These are phyloP conservation scores for Prenolepis imparis DNA, from an alignment of 2,888 invertebrate genomes.

Conservation along the genomic window DNA sequence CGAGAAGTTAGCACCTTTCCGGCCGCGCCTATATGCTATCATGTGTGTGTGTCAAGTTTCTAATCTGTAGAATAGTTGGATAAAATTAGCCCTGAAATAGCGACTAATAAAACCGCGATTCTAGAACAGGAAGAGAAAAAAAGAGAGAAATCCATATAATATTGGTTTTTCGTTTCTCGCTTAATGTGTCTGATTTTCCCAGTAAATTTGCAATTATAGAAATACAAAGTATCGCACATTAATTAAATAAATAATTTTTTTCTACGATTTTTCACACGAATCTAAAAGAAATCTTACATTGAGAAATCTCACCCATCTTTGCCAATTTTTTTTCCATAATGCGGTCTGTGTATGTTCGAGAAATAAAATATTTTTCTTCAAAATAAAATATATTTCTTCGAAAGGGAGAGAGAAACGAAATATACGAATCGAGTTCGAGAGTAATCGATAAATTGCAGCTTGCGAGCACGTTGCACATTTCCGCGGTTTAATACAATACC, in stretches of 20 bases:
- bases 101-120: slow-evolving; percentile 14
- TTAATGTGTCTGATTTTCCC: neutral
- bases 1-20: slow-evolving; percentile 52
- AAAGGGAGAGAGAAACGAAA: slow-evolving; percentile 9
- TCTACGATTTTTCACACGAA: neutral
- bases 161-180: slow-evolving; percentile 1
- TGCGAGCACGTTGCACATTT: slow-evolving; percentile 29
- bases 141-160: slow-evolving; percentile 12
- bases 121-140: neutral
- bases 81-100: slow-evolving; percentile 17
- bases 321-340: neutral
- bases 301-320: neutral
- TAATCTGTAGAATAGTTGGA: slow-evolving; percentile 29
- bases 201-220: slow-evolving; percentile 24
- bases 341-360: neutral
- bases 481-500: neutral
- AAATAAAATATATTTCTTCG: slow-evolving; percentile 19
- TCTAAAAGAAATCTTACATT: slow-evolving; percentile 13
- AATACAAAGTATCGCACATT: neutral
- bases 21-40: slow-evolving; percentile 26
- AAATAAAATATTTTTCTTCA: slow-evolving; percentile 31
- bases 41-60: slow-evolving; percentile 35
- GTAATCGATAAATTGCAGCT: slow-evolving; percentile 42
- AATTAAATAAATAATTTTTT: neutral
- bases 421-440: slow-evolving; percentile 21